Evolutionary conservation across 2,113 vertebrate genomes (phyloP), one percentile per base, ranked within the genome.

Genomic region (Cyanoramphus novaezelandiae): DNA sequence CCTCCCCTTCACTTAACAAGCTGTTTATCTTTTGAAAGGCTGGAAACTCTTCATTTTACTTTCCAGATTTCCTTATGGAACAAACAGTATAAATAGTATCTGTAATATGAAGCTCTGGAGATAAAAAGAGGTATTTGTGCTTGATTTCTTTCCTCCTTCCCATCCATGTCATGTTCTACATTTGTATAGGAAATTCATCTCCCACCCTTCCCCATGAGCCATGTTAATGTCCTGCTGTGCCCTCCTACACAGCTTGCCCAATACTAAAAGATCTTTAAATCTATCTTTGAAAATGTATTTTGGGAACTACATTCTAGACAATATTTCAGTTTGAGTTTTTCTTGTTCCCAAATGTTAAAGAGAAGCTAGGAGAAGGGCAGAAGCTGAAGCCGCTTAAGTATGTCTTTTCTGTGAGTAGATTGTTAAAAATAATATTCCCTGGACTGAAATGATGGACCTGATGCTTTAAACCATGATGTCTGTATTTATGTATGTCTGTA

Each of bases 151-250:
- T 46, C 35, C 41, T 60, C 27, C 59, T 93, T 85, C 57, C 68
- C 47, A 44, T 80, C 91, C 44, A 10, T 39, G 29, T 76, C 59
- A 7, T 87, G 74, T 93, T 95, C 43, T 35, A 47, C 47, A 60
- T 92, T 85, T 93, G 59, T 86, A 79, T 85, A 67, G 25, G 46
- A 85, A 93, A 70, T 86, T 92, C 8, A 63, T 92, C 67, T 79
- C 75, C 79, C 50, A 44, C 82, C 70, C 82, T 79, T 92, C 92
- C 82, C 91, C 78, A 59, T 77, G 88, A 90, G 91, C 70, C 65
- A 79, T 76, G 65, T 62, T 70, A 57, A 39, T 74, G 81, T 90
- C 91, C 82, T 93, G 50, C 75, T 92, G 84, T 80, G 63, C 77
- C 29, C n/a, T 87, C 82, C 92, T 65, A 87, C 94, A 74, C 82